Conservation (phyloP, 2,797 vertebrate species). For the Aselliscus stoliczkanus region DNA sequence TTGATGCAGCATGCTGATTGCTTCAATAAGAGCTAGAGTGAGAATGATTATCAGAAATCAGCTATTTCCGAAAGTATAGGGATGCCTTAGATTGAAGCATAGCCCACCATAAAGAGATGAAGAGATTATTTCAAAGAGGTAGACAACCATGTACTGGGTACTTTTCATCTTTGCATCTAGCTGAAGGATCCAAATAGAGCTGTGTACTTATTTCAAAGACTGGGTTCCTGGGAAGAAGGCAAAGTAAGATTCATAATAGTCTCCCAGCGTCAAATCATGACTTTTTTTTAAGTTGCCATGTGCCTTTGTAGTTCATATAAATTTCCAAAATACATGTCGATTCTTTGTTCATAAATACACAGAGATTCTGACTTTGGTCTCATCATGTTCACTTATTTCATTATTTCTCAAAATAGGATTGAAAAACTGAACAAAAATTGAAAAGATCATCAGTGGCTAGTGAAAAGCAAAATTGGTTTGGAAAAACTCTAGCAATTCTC, state of each 20-base stretch:
- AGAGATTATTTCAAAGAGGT: background rate
- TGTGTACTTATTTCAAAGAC: constrained; percentile 40
- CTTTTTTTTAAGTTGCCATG: background rate
- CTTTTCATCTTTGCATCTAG: constrained; percentile 9
- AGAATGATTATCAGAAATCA: constrained; percentile 19
- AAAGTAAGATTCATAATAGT: background rate
- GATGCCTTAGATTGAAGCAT: background rate
- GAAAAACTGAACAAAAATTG: background rate
- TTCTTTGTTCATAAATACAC: background rate
- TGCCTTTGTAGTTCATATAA: background rate
- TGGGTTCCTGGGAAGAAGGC: background rate
- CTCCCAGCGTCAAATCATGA: background rate
- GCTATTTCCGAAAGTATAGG: background rate
- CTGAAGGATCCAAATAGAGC: background rate
- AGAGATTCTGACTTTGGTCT: background rate
- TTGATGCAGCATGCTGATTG: background rate
- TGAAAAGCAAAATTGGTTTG: background rate
- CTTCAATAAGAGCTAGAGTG: background rate
- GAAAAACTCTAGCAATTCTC: background rate
- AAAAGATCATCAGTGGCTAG: background rate
- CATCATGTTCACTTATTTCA: background rate
- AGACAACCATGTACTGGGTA: background rate
- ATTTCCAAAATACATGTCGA: background rate
- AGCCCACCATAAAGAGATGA: background rate
- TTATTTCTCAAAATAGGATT: constrained; percentile 28